Conservation (phyloP, 2,888 invertebrate species). For the Plemyria rubiginata region DNA sequence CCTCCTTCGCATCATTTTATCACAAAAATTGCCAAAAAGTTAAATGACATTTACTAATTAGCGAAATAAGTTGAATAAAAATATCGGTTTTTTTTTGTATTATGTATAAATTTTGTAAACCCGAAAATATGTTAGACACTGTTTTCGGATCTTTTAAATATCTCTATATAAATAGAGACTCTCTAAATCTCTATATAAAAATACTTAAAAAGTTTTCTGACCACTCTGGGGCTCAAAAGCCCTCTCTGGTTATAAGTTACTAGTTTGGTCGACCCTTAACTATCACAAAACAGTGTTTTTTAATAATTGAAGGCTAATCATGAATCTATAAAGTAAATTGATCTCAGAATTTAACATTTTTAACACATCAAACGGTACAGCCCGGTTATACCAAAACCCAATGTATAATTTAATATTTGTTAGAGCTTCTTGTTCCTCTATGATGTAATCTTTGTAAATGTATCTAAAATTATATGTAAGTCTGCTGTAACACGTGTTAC, state of each 20-base stretch:
- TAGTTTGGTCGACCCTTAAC: too few species aligned
- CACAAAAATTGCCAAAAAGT: background rate
- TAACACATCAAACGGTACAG: conserved; percentile 55
- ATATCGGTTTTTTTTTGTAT: background rate
- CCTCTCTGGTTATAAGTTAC: too few species aligned
- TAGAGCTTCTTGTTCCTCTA: conserved; percentile 77
- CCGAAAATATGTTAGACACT: too few species aligned
- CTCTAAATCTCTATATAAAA: too few species aligned
- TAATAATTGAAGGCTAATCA: conserved; percentile 44
- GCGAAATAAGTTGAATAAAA: background rate
- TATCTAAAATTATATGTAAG: conserved; percentile 39
- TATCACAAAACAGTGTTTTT: conserved; percentile 1
- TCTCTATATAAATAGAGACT: too few species aligned
- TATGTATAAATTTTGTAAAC: too few species aligned
- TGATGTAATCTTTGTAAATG: conserved; percentile 63
- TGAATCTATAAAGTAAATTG: conserved; percentile 69
- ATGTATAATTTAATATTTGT: conserved; percentile 66
- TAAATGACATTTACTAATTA: conserved; percentile 1
- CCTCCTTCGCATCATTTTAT: background rate
- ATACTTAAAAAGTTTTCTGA: too few species aligned
- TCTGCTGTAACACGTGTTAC: conserved; percentile 35
- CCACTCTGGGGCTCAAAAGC: too few species aligned
- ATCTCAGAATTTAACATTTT: conserved; percentile 68
- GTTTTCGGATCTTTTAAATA: too few species aligned
- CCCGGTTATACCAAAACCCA: conserved; percentile 78